Conservation (phyloP, 2,113 vertebrate genomes). For the Fregata magnificens region DNA sequence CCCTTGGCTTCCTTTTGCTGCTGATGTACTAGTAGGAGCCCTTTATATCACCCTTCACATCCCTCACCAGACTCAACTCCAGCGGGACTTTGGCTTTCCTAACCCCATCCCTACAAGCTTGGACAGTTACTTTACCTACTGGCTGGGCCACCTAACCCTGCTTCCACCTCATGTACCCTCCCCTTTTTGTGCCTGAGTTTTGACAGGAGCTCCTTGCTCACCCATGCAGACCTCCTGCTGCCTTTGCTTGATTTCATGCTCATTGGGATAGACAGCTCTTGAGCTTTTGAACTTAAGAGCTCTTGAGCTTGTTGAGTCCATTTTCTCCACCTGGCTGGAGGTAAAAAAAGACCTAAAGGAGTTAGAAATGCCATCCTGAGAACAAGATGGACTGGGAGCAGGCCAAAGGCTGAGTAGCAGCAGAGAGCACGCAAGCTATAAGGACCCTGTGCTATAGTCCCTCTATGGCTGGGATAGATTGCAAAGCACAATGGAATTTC, state of each 20-base stretch:
- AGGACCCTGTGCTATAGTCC: background rate
- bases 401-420: background rate
- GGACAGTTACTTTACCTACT: background rate
- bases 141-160: background rate
- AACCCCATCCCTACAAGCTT: background rate
- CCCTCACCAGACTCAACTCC: background rate
- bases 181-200: background rate
- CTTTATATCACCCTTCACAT: background rate
- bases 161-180: background rate
- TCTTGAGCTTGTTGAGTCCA: background rate
- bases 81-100: background rate
- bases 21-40: background rate
- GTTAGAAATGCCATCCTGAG: background rate
- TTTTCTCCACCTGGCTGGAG: background rate
- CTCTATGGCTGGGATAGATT: background rate
- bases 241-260: background rate
- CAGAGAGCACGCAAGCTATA: fast-evolving
- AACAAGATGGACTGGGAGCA: background rate
- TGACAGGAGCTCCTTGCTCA: background rate
- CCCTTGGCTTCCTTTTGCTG: background rate
- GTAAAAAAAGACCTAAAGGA: background rate
- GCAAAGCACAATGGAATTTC: background rate
- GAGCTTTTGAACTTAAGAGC: background rate
- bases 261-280: background rate
- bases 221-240: background rate